These are phyloP conservation scores for Globodera rostochiensis DNA, from an alignment of 1,140 invertebrate genomes.

Conservation along the genomic window DNA sequence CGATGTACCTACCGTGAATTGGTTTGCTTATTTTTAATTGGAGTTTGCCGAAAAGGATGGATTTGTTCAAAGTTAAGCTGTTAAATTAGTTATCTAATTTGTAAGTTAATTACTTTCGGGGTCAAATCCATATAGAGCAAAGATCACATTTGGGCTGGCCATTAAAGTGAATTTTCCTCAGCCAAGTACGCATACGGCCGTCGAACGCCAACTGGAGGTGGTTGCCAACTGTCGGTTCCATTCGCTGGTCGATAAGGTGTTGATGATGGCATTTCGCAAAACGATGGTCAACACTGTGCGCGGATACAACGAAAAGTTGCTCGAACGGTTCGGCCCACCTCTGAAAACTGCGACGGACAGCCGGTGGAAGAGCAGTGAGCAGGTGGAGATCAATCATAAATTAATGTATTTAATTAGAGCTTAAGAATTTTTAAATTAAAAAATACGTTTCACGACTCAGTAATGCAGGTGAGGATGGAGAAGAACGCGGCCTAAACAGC, in stretches of 20 bases:
- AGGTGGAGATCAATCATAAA: not conserved
- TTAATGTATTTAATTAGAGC: too few species aligned
- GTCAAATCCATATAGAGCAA: too few species aligned
- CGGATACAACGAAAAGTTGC: constrained; percentile 48
- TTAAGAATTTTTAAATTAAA: too few species aligned
- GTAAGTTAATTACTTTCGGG: too few species aligned
- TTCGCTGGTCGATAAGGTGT: constrained; percentile 44
- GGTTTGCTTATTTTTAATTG: constrained; percentile 23
- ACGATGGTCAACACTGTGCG: constrained; percentile 45
- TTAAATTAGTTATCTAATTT: too few species aligned
- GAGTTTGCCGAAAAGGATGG: not conserved
- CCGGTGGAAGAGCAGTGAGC: not conserved
- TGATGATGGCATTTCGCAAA: constrained; percentile 52
- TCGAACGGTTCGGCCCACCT: constrained; percentile 40
- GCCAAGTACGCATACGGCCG: constrained; percentile 20
- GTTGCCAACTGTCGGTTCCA: constrained; percentile 24
- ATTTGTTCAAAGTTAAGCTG: too few species aligned
- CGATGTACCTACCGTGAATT: constrained; percentile 43
- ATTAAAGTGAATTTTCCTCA: not conserved
- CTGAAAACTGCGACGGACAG: not conserved
- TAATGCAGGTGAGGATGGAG: too few species aligned
- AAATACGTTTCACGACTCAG: too few species aligned
- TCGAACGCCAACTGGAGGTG: constrained; percentile 42
- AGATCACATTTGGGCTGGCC: too few species aligned
- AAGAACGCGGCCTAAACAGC: too few species aligned